A percentile compares a stretch with the other conserved stretches of the same genome.
Conservation (phyloP, 2,797 vertebrate species). For the Podarcis lilfordi region DNA sequence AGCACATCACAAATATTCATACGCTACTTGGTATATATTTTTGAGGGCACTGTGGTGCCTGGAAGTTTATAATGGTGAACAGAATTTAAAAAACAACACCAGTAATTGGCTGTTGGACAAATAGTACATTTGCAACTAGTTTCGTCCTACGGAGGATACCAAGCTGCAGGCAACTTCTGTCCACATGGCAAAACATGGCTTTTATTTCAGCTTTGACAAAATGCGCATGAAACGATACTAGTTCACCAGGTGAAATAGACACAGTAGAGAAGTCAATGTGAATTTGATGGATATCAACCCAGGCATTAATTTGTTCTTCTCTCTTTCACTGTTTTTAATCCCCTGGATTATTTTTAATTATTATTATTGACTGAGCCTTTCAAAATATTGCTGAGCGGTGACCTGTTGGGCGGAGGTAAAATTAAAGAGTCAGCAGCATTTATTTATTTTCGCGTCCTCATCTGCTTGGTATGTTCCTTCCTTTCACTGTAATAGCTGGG, state of each 20-base stretch:
- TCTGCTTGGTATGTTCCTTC: slow-evolving; percentile 78
- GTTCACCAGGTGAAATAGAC: neutral
- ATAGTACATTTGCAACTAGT: neutral
- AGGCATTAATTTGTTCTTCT: slow-evolving; percentile 46
- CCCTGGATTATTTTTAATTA: slow-evolving; percentile 42
- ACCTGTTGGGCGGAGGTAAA: slow-evolving; percentile 72
- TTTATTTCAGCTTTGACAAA: neutral
- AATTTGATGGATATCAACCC: slow-evolving; percentile 10
- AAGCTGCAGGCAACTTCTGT: neutral
- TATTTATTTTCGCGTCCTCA: slow-evolving; percentile 58
- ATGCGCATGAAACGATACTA: neutral
- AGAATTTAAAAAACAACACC: too few species aligned
- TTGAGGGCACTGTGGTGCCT: too few species aligned
- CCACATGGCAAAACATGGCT: neutral
- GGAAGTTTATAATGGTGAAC: too few species aligned
- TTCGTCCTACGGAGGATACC: neutral
- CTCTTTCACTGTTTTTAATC: slow-evolving; percentile 30
- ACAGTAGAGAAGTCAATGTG: neutral
- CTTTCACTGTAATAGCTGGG: slow-evolving; percentile 74
- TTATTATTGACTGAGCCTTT: slow-evolving; percentile 65
- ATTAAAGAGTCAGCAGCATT: slow-evolving; percentile 61
- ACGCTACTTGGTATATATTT: too few species aligned
- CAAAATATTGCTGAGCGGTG: slow-evolving; percentile 73
- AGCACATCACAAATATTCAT: too few species aligned
- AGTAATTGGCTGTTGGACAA: neutral